These are phyloP conservation scores for Perdix hodgsoniae DNA, from an alignment of 2,797 vertebrate genomes.

Conservation along the genomic window DNA sequence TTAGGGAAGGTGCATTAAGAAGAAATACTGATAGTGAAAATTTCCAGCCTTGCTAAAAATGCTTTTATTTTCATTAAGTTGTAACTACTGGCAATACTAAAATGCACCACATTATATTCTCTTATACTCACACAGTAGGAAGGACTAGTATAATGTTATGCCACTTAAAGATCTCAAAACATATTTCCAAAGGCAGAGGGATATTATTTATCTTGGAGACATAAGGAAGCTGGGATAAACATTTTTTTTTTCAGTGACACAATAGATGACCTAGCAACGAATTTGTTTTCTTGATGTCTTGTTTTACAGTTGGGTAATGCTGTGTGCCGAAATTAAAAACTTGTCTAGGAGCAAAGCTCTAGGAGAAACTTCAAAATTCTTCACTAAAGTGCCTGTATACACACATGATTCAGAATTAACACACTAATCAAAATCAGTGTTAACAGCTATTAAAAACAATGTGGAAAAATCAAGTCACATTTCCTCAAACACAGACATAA, in stretches of 20 bases:
- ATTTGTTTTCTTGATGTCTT: not conserved
- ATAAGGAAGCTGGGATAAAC: not conserved
- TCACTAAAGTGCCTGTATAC: not conserved
- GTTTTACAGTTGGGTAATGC: not conserved
- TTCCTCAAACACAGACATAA: not conserved
- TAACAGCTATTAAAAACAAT: not conserved
- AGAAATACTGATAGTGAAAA: not conserved
- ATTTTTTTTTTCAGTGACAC: not conserved
- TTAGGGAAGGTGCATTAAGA: not conserved
- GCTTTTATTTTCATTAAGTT: slow-evolving; percentile 18
- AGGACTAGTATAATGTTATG: not conserved
- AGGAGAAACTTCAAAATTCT: not conserved
- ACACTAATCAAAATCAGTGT: not conserved
- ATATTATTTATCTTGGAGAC: not conserved
- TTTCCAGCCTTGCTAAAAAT: not conserved
- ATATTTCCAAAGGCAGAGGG: not conserved
- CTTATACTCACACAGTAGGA: not conserved
- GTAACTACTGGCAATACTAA: not conserved
- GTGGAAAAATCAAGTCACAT: not conserved
- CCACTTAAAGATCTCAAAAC: not conserved
- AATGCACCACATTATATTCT: not conserved
- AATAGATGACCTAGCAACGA: not conserved
- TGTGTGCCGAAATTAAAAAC: not conserved
- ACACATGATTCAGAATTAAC: not conserved
- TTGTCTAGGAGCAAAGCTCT: not conserved